Percentiles rank a stretch among this genome's conserved stretches.
Evolutionary conservation across 2,113 vertebrate genomes (phyloP).

Genomic region (Carollia perspicillata): DNA sequence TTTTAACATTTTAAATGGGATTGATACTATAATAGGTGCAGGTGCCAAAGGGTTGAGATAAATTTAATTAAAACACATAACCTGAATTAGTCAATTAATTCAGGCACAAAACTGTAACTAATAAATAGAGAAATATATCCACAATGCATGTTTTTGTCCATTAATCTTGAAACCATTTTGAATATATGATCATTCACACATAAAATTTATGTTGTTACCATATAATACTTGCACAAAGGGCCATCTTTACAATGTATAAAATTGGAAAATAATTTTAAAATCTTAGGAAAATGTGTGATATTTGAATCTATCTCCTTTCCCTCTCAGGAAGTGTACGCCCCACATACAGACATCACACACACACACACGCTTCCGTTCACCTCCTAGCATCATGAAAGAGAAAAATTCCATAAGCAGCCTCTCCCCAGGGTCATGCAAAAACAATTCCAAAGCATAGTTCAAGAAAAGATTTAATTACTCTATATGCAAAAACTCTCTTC

Average conservation of each 20-base stretch:
- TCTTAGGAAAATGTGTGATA: background rate
- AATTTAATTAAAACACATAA: constrained; percentile 41
- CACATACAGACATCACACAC: background rate
- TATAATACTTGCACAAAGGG: background rate
- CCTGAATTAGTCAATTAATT: background rate
- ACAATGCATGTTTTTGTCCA: background rate
- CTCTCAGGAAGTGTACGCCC: background rate
- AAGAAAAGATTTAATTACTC: background rate
- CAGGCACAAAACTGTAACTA: background rate
- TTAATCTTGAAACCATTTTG: background rate
- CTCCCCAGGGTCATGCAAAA: background rate
- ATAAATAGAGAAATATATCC: background rate
- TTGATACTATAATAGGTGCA: background rate
- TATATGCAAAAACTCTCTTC: background rate
- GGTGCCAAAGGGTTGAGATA: background rate
- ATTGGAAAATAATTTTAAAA: background rate
- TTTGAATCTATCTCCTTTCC: background rate
- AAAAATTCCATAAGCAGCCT: background rate
- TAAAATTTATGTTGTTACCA: background rate
- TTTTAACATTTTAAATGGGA: constrained; percentile 21
- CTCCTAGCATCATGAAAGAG: background rate
- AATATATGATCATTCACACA: background rate
- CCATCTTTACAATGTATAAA: background rate
- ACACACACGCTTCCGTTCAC: background rate
- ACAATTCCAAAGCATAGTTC: background rate